Percentiles rank a stretch among this genome's conserved stretches.
These are phyloP conservation scores for Phrixothrix hirtus DNA, from an alignment of 2,888 invertebrate genomes.

Conservation along the genomic window DNA sequence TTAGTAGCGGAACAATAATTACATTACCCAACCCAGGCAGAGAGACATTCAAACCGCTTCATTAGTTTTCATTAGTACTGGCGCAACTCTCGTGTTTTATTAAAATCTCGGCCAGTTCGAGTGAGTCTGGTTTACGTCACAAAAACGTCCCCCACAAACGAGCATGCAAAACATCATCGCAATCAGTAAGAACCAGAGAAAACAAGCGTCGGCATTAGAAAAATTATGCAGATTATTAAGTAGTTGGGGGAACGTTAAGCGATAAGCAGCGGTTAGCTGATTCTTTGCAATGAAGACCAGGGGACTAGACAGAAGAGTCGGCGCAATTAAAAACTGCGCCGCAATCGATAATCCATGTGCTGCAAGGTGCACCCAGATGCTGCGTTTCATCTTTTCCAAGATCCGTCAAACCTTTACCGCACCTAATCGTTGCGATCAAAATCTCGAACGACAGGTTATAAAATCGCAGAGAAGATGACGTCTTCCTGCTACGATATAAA, in stretches of 20 bases:
- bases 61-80: conserved; percentile 37
- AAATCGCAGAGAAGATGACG: conserved; percentile 14
- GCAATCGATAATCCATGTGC: conserved; percentile 44
- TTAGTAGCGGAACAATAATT: conserved; percentile 25
- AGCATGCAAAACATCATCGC: conserved; percentile 24
- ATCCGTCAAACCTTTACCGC: conserved; percentile 3
- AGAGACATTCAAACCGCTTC: conserved; percentile 33
- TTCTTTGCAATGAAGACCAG: conserved; percentile 12
- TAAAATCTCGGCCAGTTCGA: conserved; percentile 31
- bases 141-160: conserved; percentile 27
- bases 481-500: conserved; percentile 16
- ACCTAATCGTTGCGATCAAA: no score
- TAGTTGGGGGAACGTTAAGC: conserved; percentile 24
- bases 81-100: conserved; percentile 34
- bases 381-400: neutral
- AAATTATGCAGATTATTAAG: conserved; percentile 30
- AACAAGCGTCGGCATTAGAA: conserved; percentile 23
- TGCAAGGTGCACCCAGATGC: conserved; percentile 39
- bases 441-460: conserved; percentile 11
- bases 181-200: conserved; percentile 22
- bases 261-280: conserved; percentile 13
- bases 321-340: conserved; percentile 48
- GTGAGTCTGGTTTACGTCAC: conserved; percentile 19
- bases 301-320: conserved; percentile 38
- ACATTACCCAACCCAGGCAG: conserved; percentile 25